Conservation (phyloP, 2,888 invertebrate species). For the Hymenopus coronatus region DNA sequence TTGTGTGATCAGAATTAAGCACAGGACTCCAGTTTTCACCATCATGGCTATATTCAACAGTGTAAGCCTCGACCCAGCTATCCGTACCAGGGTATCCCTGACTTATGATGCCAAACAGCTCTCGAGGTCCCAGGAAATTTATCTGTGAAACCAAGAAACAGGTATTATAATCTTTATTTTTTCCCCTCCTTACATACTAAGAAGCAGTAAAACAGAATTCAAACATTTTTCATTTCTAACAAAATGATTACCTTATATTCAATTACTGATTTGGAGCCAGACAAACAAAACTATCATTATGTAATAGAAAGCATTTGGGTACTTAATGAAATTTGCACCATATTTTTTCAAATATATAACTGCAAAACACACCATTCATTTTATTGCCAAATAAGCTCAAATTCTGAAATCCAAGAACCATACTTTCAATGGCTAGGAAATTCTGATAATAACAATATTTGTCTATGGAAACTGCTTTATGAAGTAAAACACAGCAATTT, state of each 20-base stretch:
- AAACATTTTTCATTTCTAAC: neutral
- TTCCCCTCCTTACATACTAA: neutral
- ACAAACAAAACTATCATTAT: too few relatives aligned
- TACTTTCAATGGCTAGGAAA: too few relatives aligned
- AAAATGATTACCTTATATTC: neutral
- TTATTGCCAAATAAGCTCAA: too few relatives aligned
- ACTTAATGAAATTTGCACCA: too few relatives aligned
- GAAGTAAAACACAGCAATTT: too few relatives aligned
- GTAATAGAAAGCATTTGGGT: too few relatives aligned
- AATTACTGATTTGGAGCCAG: too few relatives aligned
- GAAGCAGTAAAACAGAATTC: neutral
- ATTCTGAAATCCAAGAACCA: too few relatives aligned
- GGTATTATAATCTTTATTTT: neutral
- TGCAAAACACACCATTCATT: too few relatives aligned
- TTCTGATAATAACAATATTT: too few relatives aligned
- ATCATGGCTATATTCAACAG: constrained; percentile 70
- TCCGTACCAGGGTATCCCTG: constrained; percentile 59
- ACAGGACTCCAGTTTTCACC: constrained; percentile 69
- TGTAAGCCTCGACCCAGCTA: constrained; percentile 74
- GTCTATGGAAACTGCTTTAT: too few relatives aligned
- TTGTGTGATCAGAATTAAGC: constrained; percentile 47
- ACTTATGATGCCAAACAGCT: constrained; percentile 74
- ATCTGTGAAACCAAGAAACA: constrained; percentile 48
- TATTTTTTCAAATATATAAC: too few relatives aligned
- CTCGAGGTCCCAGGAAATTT: constrained; percentile 72